Conservation (phyloP, 2,113 vertebrate genomes). For the Festucalex cinctus region DNA sequence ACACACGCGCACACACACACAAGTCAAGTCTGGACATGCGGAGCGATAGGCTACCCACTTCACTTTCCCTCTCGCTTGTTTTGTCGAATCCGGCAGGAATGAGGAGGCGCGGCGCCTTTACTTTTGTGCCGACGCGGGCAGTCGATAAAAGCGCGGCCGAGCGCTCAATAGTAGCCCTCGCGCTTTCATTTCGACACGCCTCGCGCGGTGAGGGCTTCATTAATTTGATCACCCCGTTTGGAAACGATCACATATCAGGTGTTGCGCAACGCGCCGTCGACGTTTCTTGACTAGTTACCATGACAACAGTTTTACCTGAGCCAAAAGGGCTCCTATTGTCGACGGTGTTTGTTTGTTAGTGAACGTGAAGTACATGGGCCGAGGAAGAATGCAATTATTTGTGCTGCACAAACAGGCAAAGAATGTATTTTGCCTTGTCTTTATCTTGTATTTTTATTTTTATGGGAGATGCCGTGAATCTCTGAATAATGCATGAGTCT, state of each 20-base stretch:
- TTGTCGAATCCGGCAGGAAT: conserved; percentile 22
- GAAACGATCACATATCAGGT: not conserved
- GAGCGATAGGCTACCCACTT: conserved; percentile 11
- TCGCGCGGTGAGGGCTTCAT: not conserved
- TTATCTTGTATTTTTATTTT: too few relatives aligned
- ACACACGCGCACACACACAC: not conserved
- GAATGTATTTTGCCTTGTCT: not conserved
- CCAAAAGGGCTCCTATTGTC: not conserved
- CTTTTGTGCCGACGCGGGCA: conserved; percentile 15
- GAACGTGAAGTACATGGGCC: not conserved
- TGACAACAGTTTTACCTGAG: not conserved
- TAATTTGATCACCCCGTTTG: not conserved
- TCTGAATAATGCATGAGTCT: too few relatives aligned
- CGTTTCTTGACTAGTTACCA: not conserved
- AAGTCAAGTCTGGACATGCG: conserved; percentile 51
- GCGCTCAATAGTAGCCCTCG: conserved; percentile 7
- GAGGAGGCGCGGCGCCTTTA: conserved; percentile 27
- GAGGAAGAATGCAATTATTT: not conserved
- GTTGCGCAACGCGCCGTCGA: not conserved
- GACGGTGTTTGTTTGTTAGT: not conserved
- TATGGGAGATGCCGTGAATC: not conserved
- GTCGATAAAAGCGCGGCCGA: conserved; percentile 1
- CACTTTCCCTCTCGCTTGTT: conserved; percentile 6
- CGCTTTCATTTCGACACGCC: not conserved
- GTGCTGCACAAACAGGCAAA: not conserved